Evolutionary conservation across 2,797 vertebrate genomes (phyloP).

Genomic region (Cyprinella venusta): DNA sequence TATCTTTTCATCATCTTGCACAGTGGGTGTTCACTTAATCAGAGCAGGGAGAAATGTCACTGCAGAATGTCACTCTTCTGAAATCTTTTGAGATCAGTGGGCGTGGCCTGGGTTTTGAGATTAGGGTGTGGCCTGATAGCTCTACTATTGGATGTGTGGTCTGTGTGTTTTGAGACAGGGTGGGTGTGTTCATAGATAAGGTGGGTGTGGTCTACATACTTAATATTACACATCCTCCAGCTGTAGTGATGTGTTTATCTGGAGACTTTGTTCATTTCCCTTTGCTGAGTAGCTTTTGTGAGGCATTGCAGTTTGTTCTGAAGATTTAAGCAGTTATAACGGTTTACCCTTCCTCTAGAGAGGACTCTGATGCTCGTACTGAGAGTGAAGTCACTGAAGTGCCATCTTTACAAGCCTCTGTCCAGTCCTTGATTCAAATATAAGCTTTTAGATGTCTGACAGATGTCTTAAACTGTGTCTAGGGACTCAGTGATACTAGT

Average conservation of each 20-base stretch:
- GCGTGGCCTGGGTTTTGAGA: neutral
- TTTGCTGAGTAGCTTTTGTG: neutral
- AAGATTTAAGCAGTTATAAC: neutral
- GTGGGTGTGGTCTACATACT: neutral
- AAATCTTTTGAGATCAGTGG: slow-evolving; percentile 12
- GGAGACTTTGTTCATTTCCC: neutral
- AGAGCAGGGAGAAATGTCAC: slow-evolving; percentile 53
- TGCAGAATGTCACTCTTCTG: slow-evolving; percentile 55
- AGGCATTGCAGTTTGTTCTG: neutral
- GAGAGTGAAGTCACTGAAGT: neutral
- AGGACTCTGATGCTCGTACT: neutral
- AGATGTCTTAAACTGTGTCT: slow-evolving; percentile 20
- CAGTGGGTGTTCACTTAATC: slow-evolving; percentile 55
- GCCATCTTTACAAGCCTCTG: neutral
- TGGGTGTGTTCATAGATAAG: neutral
- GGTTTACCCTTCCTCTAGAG: neutral
- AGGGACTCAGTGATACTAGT: slow-evolving; percentile 9
- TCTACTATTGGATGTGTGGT: neutral
- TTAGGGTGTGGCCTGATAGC: neutral
- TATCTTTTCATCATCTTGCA: slow-evolving; percentile 56
- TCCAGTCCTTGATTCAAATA: neutral
- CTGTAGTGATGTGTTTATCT: neutral
- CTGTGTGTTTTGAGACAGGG: neutral
- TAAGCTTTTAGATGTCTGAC: slow-evolving; percentile 20
- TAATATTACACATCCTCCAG: neutral